Evolutionary conservation across 1,140 invertebrate genomes (phyloP).

Genomic region (Cepaea nemoralis): DNA sequence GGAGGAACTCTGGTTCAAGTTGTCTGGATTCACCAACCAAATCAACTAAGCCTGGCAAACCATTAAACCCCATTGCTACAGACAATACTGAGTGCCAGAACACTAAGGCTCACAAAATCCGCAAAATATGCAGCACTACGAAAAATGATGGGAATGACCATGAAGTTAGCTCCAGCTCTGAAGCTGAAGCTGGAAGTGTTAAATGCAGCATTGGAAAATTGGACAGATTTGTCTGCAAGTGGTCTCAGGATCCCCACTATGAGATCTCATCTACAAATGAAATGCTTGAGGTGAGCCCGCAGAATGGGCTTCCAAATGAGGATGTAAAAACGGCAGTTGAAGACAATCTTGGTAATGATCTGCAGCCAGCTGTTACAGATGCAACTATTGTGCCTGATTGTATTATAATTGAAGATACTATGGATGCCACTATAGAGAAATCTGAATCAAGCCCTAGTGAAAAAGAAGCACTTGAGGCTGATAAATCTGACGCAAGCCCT

Average conservation of each 20-base stretch:
- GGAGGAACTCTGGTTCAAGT: background rate
- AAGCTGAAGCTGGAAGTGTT: slow-evolving; percentile 2
- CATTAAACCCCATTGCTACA: background rate
- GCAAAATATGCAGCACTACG: background rate
- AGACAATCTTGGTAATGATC: background rate
- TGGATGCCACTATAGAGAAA: background rate
- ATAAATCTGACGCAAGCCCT: too few species aligned
- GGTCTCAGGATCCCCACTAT: slow-evolving; percentile 4
- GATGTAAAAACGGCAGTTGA: background rate
- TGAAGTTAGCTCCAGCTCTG: slow-evolving; percentile 36
- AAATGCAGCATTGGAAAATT: slow-evolving; percentile 27
- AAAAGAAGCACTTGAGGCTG: too few species aligned
- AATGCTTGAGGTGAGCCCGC: slow-evolving; percentile 2
- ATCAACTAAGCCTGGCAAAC: slow-evolving; percentile 6
- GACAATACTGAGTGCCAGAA: slow-evolving; percentile 18
- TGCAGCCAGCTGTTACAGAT: background rate
- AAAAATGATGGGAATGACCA: slow-evolving; percentile 14
- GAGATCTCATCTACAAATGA: slow-evolving; percentile 39
- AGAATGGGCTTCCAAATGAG: background rate
- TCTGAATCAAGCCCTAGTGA: background rate
- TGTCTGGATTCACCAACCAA: slow-evolving; percentile 32
- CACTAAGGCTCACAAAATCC: slow-evolving; percentile 4
- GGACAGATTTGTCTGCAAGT: slow-evolving; percentile 31
- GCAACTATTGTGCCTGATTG: background rate
- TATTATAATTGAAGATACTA: slow-evolving; percentile 12